These are phyloP conservation scores for Xenopus petersii DNA, from an alignment of 2,797 vertebrate genomes.

Conservation along the genomic window DNA sequence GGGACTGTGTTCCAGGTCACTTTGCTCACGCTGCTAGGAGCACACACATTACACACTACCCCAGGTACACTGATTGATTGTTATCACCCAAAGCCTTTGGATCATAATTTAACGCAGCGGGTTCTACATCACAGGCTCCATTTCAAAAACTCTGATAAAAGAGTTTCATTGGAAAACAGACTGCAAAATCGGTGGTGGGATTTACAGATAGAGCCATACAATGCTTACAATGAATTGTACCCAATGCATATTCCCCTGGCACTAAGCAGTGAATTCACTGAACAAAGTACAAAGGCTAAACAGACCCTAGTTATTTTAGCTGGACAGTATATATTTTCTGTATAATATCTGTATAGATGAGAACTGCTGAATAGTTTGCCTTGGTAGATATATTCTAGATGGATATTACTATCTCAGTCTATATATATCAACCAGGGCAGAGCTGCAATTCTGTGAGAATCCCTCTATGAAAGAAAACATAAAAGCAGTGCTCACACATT, in stretches of 20 bases:
- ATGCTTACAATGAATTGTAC: conserved; percentile 8
- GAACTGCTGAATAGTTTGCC: too few species aligned
- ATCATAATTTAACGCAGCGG: conserved; percentile 98
- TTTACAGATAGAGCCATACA: conserved; percentile 34
- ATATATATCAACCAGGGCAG: too few species aligned
- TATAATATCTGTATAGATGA: too few species aligned
- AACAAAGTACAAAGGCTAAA: too few species aligned
- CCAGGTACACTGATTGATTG: conserved; percentile 95
- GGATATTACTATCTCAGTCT: too few species aligned
- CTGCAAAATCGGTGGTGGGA: conserved; percentile 28
- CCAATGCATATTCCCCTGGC: neutral
- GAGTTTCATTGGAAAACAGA: conserved; percentile 46
- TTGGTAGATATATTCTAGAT: too few species aligned
- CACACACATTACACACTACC: conserved; percentile 89
- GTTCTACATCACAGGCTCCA: conserved; percentile 70
- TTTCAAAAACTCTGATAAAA: conserved; percentile 59
- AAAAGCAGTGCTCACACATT: too few species aligned
- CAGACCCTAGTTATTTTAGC: too few species aligned
- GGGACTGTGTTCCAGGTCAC: conserved; percentile 83
- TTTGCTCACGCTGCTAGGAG: conserved; percentile 84
- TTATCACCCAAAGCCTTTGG: conserved; percentile 86
- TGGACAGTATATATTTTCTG: too few species aligned
- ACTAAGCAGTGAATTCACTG: neutral
- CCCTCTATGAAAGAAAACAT: too few species aligned
- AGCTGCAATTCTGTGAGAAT: too few species aligned